Percentiles rank a stretch among this genome's conserved stretches.
phyloP scores from a whole-genome alignment of 1,140 invertebrate genomes.

The Bombus sibiricus region DNA sequence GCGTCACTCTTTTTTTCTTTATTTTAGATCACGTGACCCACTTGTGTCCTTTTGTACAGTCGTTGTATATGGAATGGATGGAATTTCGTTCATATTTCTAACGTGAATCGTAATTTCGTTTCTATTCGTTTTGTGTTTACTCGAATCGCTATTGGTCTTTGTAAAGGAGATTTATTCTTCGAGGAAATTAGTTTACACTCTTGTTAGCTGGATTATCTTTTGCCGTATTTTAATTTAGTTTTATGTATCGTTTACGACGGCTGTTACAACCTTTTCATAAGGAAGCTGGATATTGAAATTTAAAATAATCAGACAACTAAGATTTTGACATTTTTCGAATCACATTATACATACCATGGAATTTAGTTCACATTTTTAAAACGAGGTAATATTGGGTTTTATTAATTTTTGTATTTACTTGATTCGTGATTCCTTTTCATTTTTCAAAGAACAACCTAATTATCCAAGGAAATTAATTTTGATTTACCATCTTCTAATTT shows the following conservation, averaged over 20 bases:
- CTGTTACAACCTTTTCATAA: background rate
- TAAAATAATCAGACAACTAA: background rate
- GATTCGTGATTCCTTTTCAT: background rate
- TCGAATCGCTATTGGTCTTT: background rate
- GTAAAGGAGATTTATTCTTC: background rate
- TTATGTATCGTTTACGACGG: background rate
- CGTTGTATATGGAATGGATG: background rate
- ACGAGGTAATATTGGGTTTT: background rate
- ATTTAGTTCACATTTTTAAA: background rate
- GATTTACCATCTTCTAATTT: too few relatives aligned
- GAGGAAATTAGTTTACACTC: background rate
- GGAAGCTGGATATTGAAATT: background rate
- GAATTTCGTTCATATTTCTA: background rate
- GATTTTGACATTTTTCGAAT: background rate
- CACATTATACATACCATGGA: background rate
- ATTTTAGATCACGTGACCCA: too few relatives aligned
- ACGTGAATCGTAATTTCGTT: background rate
- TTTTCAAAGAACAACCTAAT: background rate
- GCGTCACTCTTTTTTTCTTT: background rate
- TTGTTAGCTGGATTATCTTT: background rate
- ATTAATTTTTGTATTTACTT: background rate
- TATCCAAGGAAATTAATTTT: too few relatives aligned
- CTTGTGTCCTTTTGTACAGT: background rate
- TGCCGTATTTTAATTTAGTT: background rate
- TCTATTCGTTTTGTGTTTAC: background rate